A percentile compares a stretch with the other conserved stretches of the same genome.
phyloP scores from a whole-genome alignment of 2,888 invertebrate genomes.

The Drosophila aldrichi region DNA sequence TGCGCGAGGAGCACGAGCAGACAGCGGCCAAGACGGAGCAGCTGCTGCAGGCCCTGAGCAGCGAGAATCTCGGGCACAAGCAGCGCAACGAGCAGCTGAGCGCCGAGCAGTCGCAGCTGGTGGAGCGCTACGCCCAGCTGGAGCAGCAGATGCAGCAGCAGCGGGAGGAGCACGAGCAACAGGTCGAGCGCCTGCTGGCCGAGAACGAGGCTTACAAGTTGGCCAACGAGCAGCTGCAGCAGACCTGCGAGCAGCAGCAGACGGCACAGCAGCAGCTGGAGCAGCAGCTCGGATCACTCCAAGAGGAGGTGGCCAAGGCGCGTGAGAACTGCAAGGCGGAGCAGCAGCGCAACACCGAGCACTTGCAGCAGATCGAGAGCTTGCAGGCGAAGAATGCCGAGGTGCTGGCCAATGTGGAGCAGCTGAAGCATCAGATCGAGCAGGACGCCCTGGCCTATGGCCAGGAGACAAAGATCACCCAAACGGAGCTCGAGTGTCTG shows the following conservation, averaged over 20 bases:
- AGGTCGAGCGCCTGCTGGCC: constrained; percentile 68
- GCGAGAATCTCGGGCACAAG: constrained; percentile 76
- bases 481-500: constrained; percentile 82
- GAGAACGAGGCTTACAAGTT: constrained; percentile 68
- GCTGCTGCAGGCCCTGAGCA: constrained; percentile 75
- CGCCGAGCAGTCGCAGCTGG: constrained; percentile 63
- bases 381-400: constrained; percentile 77
- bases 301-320: constrained; percentile 69
- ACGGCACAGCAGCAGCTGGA: constrained; percentile 53
- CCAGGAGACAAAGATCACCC: constrained; percentile 79
- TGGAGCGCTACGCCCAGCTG: constrained; percentile 62
- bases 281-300: constrained; percentile 58
- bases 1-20: constrained; percentile 76
- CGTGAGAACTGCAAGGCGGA: constrained; percentile 63
- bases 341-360: constrained; percentile 70
- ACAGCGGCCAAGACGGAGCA: constrained; percentile 75
- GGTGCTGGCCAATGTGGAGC: constrained; percentile 71
- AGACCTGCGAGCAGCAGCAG: constrained; percentile 51
- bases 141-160: constrained; percentile 72
- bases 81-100: constrained; percentile 73
- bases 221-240: constrained; percentile 65
- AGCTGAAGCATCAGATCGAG: constrained; percentile 82
- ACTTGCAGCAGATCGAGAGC: constrained; percentile 73
- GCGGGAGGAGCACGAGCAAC: constrained; percentile 70
- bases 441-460: constrained; percentile 82